Percentiles rank a stretch among this genome's conserved stretches.
Evolutionary conservation across 92 coral and sea anemone species (phyloP).

Genomic region (Pocillopora grandis): DNA sequence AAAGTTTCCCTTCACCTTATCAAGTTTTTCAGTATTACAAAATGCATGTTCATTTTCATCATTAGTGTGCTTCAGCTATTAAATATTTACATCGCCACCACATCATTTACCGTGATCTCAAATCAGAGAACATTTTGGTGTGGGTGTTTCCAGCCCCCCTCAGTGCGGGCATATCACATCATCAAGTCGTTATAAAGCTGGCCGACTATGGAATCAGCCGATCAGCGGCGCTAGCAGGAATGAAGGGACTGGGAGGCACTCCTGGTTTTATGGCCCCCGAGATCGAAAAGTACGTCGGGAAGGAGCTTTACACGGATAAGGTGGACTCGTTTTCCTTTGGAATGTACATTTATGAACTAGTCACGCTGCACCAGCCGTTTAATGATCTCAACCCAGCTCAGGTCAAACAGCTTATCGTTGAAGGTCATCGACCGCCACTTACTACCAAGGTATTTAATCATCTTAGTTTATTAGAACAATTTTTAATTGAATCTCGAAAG

Average conservation of each 20-base stretch:
- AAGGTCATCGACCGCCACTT: slow-evolving; percentile 86
- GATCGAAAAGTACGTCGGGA: slow-evolving; percentile 96
- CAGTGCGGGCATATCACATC: slow-evolving; percentile 64
- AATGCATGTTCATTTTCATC: neutral
- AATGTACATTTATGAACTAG: slow-evolving; percentile 94
- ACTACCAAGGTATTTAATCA: slow-evolving; percentile 76
- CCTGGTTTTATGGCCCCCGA: slow-evolving; percentile 99
- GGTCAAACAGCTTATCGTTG: slow-evolving; percentile 93
- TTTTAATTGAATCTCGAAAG: too few species aligned
- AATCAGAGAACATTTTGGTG: slow-evolving; percentile 95
- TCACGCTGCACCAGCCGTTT: slow-evolving; percentile 93
- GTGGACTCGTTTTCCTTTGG: slow-evolving; percentile 99
- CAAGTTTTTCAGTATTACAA: too few species aligned
- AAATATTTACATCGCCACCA: slow-evolving; percentile 97
- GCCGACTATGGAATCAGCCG: slow-evolving; percentile 99
- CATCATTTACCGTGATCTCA: slow-evolving; percentile 98
- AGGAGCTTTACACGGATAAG: slow-evolving; percentile 94
- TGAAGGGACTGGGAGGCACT: slow-evolving; percentile 99
- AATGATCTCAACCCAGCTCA: slow-evolving; percentile 90
- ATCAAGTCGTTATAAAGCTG: slow-evolving; percentile 81
- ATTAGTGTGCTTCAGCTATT: slow-evolving; percentile 95
- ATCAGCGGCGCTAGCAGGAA: slow-evolving; percentile 96
- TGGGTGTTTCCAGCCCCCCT: slow-evolving; percentile 94
- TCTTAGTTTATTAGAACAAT: neutral
- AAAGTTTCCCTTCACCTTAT: too few species aligned